Evolutionary conservation across 2,888 invertebrate genomes (phyloP).

Genomic region (Dynastes hyllus): DNA sequence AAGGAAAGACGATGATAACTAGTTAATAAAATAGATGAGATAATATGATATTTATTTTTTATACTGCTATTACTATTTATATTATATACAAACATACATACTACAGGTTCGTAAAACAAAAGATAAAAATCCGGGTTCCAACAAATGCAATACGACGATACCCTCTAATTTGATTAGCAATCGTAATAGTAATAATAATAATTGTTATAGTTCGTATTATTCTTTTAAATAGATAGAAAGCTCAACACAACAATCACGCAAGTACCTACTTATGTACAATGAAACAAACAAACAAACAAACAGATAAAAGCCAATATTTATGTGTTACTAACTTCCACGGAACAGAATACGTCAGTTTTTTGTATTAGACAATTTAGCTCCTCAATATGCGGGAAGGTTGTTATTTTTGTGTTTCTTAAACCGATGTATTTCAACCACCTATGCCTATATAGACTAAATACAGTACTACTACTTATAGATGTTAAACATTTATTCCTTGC

Average conservation of each 20-base stretch:
- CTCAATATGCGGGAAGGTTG: no score
- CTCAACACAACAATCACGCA: constrained; percentile 15
- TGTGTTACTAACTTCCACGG: background rate
- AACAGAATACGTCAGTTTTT: no score
- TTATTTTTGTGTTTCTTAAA: no score
- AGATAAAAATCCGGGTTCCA: constrained; percentile 1
- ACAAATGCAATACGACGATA: background rate
- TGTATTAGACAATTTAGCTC: no score
- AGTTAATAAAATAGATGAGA: constrained; percentile 6
- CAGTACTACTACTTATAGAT: no score
- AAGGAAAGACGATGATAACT: constrained; percentile 5
- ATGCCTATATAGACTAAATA: no score
- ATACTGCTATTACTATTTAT: constrained; percentile 13
- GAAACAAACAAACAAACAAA: background rate
- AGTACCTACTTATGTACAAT: constrained; percentile 10
- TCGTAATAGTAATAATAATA: background rate
- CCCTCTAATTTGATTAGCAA: no score
- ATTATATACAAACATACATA: background rate
- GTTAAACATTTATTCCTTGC: no score
- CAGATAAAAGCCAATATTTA: constrained; percentile 1
- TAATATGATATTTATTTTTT: constrained; percentile 10
- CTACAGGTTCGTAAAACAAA: background rate
- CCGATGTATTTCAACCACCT: no score
- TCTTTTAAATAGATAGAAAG: background rate
- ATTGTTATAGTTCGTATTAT: background rate